phyloP scores from a whole-genome alignment of 2,113 vertebrate species.

The Chaetorhynchus papuensis region DNA sequence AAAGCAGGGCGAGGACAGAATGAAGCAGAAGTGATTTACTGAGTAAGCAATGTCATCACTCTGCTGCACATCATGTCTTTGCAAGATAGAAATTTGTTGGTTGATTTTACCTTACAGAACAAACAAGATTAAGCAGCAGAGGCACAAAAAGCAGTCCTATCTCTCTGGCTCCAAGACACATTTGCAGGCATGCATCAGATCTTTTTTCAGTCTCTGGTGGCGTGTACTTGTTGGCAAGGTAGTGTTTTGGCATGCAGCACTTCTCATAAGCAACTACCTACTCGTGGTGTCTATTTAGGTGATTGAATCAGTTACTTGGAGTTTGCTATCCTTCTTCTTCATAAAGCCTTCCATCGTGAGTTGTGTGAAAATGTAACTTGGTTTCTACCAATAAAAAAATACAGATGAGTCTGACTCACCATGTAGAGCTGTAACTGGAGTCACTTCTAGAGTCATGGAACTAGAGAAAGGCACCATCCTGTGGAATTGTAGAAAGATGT shows the following conservation, averaged over 20 bases:
- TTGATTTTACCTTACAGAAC: background rate
- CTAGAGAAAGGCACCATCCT: background rate
- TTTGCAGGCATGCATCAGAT: background rate
- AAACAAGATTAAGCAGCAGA: background rate
- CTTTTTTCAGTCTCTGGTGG: background rate
- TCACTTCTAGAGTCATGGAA: background rate
- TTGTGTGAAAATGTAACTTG: background rate
- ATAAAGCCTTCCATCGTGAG: background rate
- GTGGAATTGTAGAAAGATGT: background rate
- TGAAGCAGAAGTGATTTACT: conserved; percentile 48
- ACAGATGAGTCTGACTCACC: background rate
- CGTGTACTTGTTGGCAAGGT: fast-evolving
- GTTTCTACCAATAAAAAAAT: background rate
- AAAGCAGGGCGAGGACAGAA: background rate
- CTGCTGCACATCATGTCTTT: conserved; percentile 16
- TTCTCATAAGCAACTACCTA: background rate
- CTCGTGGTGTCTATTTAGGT: background rate
- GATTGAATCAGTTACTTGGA: background rate
- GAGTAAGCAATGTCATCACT: conserved; percentile 34
- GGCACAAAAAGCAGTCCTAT: background rate
- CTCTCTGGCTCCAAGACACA: background rate
- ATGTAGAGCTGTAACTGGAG: background rate
- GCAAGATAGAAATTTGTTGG: background rate
- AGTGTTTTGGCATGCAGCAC: background rate
- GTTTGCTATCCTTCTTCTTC: background rate